Conservation (phyloP, 2,113 vertebrate species). For the Ranitomeya variabilis region DNA sequence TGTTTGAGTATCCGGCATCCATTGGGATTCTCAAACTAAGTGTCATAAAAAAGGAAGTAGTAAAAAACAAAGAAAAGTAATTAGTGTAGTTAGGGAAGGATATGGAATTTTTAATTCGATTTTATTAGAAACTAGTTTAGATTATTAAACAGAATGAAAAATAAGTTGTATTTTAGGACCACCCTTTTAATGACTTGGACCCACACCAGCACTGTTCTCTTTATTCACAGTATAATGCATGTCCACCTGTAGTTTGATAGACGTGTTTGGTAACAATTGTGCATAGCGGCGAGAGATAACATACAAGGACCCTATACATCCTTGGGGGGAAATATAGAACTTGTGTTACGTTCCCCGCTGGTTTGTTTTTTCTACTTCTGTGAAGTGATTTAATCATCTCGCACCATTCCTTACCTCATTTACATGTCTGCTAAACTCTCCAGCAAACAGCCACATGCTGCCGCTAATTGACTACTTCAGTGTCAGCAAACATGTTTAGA, state of each 20-base stretch:
- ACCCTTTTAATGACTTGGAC: too few species aligned
- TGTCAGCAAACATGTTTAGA: conserved; percentile 21
- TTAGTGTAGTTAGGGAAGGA: too few species aligned
- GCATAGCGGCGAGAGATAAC: background rate
- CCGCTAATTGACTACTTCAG: conserved; percentile 23
- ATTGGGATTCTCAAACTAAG: too few species aligned
- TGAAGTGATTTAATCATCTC: conserved; percentile 40
- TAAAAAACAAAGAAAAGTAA: too few species aligned
- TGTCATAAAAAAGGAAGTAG: too few species aligned
- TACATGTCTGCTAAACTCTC: conserved; percentile 45
- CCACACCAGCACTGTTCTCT: background rate
- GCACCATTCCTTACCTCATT: conserved; percentile 30
- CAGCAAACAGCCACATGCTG: conserved; percentile 17
- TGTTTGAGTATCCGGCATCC: too few species aligned
- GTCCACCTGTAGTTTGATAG: background rate
- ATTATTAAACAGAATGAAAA: too few species aligned
- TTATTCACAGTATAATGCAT: background rate
- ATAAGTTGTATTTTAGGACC: too few species aligned
- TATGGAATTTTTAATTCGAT: too few species aligned
- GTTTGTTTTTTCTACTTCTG: conserved; percentile 15
- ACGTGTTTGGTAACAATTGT: background rate
- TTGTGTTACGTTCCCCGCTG: background rate
- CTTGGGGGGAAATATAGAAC: background rate
- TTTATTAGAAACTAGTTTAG: too few species aligned
- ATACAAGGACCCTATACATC: background rate